Conservation (phyloP, 1,140 invertebrate species). For the Drosophila gunungcola region DNA sequence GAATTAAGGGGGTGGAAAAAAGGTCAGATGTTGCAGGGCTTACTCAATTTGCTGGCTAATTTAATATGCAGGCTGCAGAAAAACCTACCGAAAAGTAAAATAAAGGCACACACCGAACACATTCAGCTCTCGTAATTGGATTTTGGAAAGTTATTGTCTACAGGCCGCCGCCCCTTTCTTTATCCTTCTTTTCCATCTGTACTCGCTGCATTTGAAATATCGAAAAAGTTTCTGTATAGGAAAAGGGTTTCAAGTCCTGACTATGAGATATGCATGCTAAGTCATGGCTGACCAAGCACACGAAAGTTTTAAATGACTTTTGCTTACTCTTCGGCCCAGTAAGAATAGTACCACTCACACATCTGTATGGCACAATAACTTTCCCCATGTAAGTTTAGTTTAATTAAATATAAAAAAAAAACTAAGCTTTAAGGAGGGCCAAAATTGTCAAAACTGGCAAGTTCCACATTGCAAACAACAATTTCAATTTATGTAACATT, state of each 20-base stretch:
- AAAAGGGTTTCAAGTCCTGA: conserved; percentile 38
- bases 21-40: conserved; percentile 38
- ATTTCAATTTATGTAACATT: conserved; percentile 74
- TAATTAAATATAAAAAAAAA: conserved; percentile 65
- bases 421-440: conserved; percentile 20
- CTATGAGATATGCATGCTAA: conserved; percentile 68
- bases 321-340: conserved; percentile 60
- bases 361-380: conserved; percentile 57
- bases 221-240: conserved; percentile 68
- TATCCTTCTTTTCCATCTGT: conserved; percentile 14
- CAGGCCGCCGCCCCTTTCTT: conserved; percentile 20
- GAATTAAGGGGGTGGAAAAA: conserved; percentile 9
- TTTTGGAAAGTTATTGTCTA: conserved; percentile 76
- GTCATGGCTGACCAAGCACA: conserved; percentile 71
- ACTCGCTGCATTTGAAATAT: conserved; percentile 74
- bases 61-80: conserved; percentile 75
- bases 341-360: conserved; percentile 25
- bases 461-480: conserved; percentile 67
- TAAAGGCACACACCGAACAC: conserved; percentile 34
- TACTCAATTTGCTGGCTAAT: conserved; percentile 75
- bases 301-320: conserved; percentile 80
- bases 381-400: conserved; percentile 69
- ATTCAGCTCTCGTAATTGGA: conserved; percentile 67
- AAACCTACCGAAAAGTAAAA: conserved; percentile 39
- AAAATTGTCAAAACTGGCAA: conserved; percentile 53